Evolutionary conservation across 2,113 vertebrate genomes (phyloP).

Genomic region (Pontoporia blainvillei): DNA sequence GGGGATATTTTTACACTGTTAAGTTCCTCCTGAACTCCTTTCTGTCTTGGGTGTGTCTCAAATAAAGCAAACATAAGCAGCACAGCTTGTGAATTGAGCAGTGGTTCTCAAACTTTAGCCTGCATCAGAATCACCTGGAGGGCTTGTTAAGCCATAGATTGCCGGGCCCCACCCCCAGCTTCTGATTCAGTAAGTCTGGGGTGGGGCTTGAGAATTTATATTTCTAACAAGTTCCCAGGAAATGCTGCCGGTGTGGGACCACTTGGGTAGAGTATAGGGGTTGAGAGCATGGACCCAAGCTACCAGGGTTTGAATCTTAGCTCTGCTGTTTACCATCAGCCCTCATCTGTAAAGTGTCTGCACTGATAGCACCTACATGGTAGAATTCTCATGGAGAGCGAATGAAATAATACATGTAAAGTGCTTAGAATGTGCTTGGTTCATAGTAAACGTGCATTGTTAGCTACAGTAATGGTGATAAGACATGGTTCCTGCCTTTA

Average conservation of each 20-base stretch:
- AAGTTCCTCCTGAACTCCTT: constrained; percentile 20
- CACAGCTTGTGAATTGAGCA: not conserved
- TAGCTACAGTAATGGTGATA: not conserved
- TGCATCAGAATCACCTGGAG: not conserved
- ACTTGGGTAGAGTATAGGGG: not conserved
- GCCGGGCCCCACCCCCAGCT: not conserved
- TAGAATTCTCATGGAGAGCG: not conserved
- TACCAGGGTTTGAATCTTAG: not conserved
- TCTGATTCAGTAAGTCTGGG: constrained; percentile 34
- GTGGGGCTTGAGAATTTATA: constrained; percentile 22
- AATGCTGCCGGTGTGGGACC: not conserved
- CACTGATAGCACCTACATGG: not conserved
- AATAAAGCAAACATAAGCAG: constrained; percentile 3
- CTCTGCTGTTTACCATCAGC: not conserved
- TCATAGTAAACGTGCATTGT: not conserved
- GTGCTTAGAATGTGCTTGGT: not conserved
- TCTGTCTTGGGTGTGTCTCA: constrained; percentile 42
- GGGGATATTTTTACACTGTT: constrained; percentile 21
- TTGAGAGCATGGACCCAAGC: not conserved
- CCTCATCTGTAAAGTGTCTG: not conserved
- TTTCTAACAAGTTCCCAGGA: not conserved
- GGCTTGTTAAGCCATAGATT: constrained; percentile 34
- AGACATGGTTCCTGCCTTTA: constrained; percentile 1
- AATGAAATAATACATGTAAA: not conserved
- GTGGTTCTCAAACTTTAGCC: not conserved